Percentiles rank a stretch among this genome's conserved stretches.
Evolutionary conservation across 2,113 vertebrate species (phyloP).

Genomic region (Chionodraco myersi): DNA sequence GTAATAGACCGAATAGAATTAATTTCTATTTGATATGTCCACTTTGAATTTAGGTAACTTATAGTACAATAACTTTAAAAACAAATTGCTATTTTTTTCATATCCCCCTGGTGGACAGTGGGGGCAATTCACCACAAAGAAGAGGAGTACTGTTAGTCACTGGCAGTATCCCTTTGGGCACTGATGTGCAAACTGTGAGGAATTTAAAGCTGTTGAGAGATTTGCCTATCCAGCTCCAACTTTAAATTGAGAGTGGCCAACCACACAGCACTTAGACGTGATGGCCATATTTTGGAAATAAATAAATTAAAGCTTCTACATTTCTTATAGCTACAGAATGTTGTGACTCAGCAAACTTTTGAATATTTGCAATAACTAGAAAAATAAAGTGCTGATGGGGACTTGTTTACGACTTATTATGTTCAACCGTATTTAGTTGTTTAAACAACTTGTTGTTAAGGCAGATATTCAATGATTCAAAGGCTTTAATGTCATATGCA

Average conservation of each 20-base stretch:
- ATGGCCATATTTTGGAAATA: neutral
- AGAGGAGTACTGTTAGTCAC: neutral
- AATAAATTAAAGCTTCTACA: neutral
- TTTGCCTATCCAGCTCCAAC: neutral
- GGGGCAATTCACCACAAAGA: neutral
- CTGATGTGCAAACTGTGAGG: neutral
- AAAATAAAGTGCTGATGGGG: too few species aligned
- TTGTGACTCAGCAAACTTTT: neutral
- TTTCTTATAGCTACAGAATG: neutral
- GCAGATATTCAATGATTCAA: too few species aligned
- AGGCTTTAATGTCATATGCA: too few species aligned
- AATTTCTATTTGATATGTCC: neutral
- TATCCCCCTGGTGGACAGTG: constrained; percentile 68
- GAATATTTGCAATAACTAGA: too few species aligned
- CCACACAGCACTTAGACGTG: neutral
- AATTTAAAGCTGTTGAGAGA: neutral
- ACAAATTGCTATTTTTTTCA: neutral
- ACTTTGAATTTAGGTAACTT: too few species aligned
- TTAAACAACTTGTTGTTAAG: too few species aligned
- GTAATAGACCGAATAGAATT: too few species aligned
- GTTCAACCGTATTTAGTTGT: neutral
- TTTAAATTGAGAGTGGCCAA: neutral
- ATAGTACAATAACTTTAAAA: neutral
- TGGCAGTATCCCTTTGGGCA: neutral
- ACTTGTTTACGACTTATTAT: neutral